Percentiles rank a stretch among this genome's conserved stretches.
These are phyloP conservation scores for Peucedramus taeniatus DNA, from an alignment of 2,113 vertebrate species.

Conservation along the genomic window DNA sequence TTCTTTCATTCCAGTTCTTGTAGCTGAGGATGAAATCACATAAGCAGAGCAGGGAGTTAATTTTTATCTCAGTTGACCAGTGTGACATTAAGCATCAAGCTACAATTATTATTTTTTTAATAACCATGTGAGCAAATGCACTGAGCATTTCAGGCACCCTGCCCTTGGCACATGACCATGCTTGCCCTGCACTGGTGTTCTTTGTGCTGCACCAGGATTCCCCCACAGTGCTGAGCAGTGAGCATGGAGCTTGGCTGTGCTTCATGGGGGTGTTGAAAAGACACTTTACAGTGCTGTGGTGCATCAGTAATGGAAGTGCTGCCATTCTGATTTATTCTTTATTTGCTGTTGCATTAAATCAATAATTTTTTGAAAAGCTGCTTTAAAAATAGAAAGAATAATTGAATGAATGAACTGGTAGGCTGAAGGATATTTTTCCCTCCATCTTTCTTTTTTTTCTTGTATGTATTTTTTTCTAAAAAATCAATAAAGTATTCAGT, in stretches of 20 bases:
- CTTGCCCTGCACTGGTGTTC: neutral
- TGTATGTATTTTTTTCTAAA: neutral
- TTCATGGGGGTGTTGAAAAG: neutral
- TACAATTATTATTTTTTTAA: neutral
- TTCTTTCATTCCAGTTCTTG: neutral
- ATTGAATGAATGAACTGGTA: neutral
- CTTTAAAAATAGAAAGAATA: neutral
- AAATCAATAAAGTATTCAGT: neutral
- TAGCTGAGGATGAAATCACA: neutral
- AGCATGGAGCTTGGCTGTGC: neutral
- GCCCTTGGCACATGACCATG: accelerated
- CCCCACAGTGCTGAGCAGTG: neutral
- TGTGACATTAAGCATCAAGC: neutral
- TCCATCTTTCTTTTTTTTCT: neutral
- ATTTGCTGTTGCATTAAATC: neutral
- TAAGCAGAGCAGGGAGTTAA: neutral
- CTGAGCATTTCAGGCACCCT: neutral
- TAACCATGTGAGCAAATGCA: neutral
- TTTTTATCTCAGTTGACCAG: neutral
- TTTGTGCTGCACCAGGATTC: neutral
- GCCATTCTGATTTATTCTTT: neutral
- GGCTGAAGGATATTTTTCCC: neutral
- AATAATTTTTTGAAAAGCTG: neutral
- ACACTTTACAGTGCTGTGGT: neutral
- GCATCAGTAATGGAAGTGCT: neutral